Percentiles rank a stretch among this genome's conserved stretches.
Evolutionary conservation across 2,797 vertebrate species (phyloP).

Genomic region (Phataginus tricuspis): DNA sequence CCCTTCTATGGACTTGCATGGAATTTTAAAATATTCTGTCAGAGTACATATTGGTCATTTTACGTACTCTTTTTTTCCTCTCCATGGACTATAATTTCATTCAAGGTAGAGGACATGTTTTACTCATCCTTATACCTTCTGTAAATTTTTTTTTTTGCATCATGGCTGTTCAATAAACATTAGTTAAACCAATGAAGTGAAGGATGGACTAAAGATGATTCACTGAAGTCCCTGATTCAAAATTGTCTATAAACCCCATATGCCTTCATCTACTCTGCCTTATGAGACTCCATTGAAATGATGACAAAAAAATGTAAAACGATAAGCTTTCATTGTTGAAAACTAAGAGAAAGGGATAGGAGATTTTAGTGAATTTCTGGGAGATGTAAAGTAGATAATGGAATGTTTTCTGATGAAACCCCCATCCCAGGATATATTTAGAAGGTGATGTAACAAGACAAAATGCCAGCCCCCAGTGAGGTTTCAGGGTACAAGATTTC

Average conservation of each 20-base stretch:
- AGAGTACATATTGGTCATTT: background rate
- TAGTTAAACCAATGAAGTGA: background rate
- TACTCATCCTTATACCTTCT: background rate
- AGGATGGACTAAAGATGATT: background rate
- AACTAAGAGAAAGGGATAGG: background rate
- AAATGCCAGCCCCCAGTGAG: accelerated
- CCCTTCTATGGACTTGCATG: background rate
- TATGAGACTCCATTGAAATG: background rate
- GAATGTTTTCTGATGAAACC: background rate
- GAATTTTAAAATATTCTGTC: background rate
- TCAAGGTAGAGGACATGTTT: background rate
- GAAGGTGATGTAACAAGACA: background rate
- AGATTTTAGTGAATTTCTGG: background rate
- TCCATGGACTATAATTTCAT: background rate
- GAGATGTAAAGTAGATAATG: background rate
- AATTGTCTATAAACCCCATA: background rate
- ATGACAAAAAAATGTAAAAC: background rate
- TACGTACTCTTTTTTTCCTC: background rate
- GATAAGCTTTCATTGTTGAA: background rate
- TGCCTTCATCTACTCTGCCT: background rate
- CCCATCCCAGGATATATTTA: too few species aligned
- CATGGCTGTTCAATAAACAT: background rate
- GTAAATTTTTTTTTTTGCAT: background rate
- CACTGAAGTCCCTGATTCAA: background rate
- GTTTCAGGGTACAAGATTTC: background rate